A percentile compares a stretch with the other conserved stretches of the same genome.
Conservation (phyloP, 2,113 vertebrate genomes). For the Callocephalon fimbriatum region DNA sequence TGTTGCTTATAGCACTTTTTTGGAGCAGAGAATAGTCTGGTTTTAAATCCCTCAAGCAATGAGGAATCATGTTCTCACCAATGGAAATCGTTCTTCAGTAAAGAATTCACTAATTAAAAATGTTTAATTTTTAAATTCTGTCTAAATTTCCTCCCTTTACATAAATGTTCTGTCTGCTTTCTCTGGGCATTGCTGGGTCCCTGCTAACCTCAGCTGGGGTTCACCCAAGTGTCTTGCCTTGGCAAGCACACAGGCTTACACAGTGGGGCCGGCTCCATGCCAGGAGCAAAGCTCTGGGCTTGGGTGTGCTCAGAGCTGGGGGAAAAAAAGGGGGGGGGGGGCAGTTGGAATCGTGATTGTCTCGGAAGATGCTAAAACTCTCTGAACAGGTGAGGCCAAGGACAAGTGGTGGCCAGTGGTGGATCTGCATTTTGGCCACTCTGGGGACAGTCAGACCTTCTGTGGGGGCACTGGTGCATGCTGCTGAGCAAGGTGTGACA, state of each 20-base stretch:
- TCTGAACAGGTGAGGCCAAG: background rate
- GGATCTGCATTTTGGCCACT: rapidly evolving
- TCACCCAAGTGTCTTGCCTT: rapidly evolving
- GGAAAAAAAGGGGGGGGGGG: background rate
- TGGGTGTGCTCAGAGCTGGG: background rate
- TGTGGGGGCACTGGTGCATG: background rate
- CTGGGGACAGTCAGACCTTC: rapidly evolving
- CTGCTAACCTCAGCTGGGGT: background rate
- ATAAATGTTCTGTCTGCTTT: background rate
- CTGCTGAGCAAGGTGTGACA: background rate
- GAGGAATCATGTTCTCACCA: background rate
- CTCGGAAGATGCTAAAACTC: rapidly evolving
- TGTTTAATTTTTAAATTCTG: background rate
- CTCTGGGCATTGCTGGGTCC: rapidly evolving
- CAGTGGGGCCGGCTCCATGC: background rate
- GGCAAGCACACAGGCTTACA: background rate
- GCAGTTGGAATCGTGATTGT: rapidly evolving
- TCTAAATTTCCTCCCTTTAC: background rate
- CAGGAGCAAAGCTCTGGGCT: rapidly evolving
- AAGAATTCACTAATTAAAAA: background rate
- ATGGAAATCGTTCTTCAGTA: background rate
- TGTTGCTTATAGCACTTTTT: constrained; percentile 54
- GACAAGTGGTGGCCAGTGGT: rapidly evolving
- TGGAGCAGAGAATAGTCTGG: constrained; percentile 52
- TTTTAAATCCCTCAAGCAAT: constrained; percentile 48